A percentile compares a stretch with the other conserved stretches of the same genome.
Evolutionary conservation across 2,113 vertebrate genomes (phyloP).

Genomic region (Channa argus): DNA sequence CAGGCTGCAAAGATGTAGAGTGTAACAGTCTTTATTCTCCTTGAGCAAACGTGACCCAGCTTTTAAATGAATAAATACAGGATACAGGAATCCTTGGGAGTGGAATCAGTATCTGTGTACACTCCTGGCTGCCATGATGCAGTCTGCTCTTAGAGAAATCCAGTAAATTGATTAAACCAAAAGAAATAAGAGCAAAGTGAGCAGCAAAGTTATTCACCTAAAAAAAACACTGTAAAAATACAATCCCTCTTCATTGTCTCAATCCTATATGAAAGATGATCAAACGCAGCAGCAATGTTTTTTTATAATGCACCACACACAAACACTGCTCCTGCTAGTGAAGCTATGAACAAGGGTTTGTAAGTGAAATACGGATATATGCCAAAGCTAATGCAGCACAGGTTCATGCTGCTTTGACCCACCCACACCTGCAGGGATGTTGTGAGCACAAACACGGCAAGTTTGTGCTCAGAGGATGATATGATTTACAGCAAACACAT

Average conservation of each 20-base stretch:
- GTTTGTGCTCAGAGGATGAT: slow-evolving; percentile 14
- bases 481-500: slow-evolving; percentile 34
- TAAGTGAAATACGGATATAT: slow-evolving; percentile 19
- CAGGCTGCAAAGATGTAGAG: slow-evolving; percentile 35
- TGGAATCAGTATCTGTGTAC: slow-evolving; percentile 18
- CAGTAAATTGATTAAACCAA: slow-evolving; percentile 31
- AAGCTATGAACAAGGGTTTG: slow-evolving; percentile 1
- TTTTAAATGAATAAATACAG: slow-evolving; percentile 57
- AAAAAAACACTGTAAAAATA: slow-evolving; percentile 21
- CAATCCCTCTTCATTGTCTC: slow-evolving; percentile 15
- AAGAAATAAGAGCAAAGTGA: not conserved
- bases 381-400: not conserved
- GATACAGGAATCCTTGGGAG: slow-evolving; percentile 23
- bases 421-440: not conserved
- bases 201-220: not conserved
- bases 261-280: slow-evolving; percentile 13
- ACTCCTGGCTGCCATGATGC: slow-evolving; percentile 24
- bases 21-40: slow-evolving; percentile 60
- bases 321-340: slow-evolving; percentile 17
- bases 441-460: slow-evolving; percentile 2
- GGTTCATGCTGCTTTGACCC: slow-evolving; percentile 21
- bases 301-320: not conserved
- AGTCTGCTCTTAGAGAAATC: slow-evolving; percentile 29
- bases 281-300: slow-evolving; percentile 16
- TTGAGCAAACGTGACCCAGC: slow-evolving; percentile 46